These are phyloP conservation scores for Drosophila quadrilineata DNA, from an alignment of 1,140 invertebrate species.

Conservation along the genomic window DNA sequence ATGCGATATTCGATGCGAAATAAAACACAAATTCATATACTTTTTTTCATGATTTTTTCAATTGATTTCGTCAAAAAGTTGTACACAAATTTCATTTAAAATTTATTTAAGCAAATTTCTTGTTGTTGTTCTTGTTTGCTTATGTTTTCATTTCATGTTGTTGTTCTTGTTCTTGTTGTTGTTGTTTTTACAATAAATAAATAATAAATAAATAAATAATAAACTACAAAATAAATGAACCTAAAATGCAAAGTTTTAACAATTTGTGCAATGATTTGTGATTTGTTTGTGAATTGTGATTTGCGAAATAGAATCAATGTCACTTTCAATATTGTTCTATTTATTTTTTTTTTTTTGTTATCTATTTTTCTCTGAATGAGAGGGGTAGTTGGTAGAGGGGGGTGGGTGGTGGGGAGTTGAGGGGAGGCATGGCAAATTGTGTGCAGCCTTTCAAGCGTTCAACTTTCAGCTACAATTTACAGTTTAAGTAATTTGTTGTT, in stretches of 20 bases:
- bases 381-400: no score
- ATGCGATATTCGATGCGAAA: slow-evolving; percentile 27
- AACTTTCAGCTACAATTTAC: slow-evolving; percentile 77
- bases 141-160: slow-evolving; percentile 34
- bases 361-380: slow-evolving; percentile 25
- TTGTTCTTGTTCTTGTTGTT: slow-evolving; percentile 27
- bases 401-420: no score
- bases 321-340: slow-evolving; percentile 21
- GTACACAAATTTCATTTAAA: slow-evolving; percentile 72
- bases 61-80: slow-evolving; percentile 62
- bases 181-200: slow-evolving; percentile 73
- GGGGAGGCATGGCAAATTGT: slow-evolving; percentile 58
- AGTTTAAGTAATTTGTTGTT: slow-evolving; percentile 26
- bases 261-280: slow-evolving; percentile 54
- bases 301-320: slow-evolving; percentile 33
- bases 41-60: slow-evolving; percentile 35
- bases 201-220: slow-evolving; percentile 79
- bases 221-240: slow-evolving; percentile 74
- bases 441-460: slow-evolving; percentile 75
- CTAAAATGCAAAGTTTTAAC: slow-evolving; percentile 74
- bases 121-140: slow-evolving; percentile 45
- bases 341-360: slow-evolving; percentile 22
- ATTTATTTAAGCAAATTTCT: slow-evolving; percentile 74
- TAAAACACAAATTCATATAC: slow-evolving; percentile 51
- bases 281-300: no score